phyloP scores from a whole-genome alignment of 2,113 vertebrate genomes.

The Pluvialis apricaria region DNA sequence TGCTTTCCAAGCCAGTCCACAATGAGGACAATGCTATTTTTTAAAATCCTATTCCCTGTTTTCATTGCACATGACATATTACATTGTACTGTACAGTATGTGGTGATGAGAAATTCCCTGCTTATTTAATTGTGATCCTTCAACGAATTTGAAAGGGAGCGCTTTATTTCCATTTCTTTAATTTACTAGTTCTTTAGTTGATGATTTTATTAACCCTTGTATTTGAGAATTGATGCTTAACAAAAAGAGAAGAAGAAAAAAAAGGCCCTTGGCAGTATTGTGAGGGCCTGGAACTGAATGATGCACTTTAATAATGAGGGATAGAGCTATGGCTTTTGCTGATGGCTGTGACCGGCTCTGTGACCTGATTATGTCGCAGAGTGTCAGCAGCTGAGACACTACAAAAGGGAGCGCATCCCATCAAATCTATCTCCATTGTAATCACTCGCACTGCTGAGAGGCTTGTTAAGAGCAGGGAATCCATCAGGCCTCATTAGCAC shows the following conservation, averaged over 20 bases:
- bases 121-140: conserved; percentile 66
- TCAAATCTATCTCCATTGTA: conserved; percentile 81
- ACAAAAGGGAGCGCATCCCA: conserved; percentile 83
- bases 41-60: background rate
- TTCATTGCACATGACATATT: conserved; percentile 14
- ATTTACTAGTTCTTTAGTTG: conserved; percentile 49
- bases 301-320: conserved; percentile 83
- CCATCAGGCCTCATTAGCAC: conserved; percentile 83
- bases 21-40: background rate
- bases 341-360: conserved; percentile 82
- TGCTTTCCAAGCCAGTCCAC: background rate
- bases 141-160: conserved; percentile 47
- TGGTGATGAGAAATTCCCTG: conserved; percentile 9
- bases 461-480: conserved; percentile 77
- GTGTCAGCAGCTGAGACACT: conserved; percentile 85
- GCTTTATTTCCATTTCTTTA: conserved; percentile 59
- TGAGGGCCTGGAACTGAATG: conserved; percentile 78
- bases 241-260: background rate
- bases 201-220: conserved; percentile 67
- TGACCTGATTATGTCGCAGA: conserved; percentile 90
- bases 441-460: conserved; percentile 76
- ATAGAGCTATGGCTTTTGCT: conserved; percentile 80
- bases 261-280: conserved; percentile 69
- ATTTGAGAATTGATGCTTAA: conserved; percentile 55
- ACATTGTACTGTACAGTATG: background rate